These are phyloP conservation scores for Thunnus maccoyii DNA, from an alignment of 2,113 vertebrate genomes.

Conservation along the genomic window DNA sequence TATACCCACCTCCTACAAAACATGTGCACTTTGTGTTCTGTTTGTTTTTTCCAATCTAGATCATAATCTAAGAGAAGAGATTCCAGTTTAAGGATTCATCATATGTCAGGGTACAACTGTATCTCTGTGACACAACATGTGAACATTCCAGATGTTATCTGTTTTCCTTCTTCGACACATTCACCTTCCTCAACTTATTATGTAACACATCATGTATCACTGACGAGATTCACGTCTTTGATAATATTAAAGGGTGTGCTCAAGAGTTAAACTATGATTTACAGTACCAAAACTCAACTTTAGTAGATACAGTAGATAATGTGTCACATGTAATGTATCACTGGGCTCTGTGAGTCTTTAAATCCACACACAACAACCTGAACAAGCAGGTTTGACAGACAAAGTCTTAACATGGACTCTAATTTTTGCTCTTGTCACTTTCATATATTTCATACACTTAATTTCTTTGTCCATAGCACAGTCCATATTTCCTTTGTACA, in stretches of 20 bases:
- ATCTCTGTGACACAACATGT: constrained; percentile 28
- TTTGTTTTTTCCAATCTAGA: constrained; percentile 2
- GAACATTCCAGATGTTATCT: constrained; percentile 80
- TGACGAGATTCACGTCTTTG: neutral
- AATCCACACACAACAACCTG: too few relatives aligned
- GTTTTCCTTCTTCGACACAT: constrained; percentile 7
- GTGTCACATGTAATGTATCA: neutral
- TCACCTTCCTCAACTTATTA: neutral
- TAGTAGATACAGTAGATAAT: neutral
- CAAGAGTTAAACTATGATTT: neutral
- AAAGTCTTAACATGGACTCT: too few relatives aligned
- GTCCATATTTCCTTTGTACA: too few relatives aligned
- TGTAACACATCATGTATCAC: neutral
- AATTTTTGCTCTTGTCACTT: too few relatives aligned
- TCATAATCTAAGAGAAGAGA: constrained; percentile 38
- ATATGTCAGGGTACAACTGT: neutral
- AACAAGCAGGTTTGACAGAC: too few relatives aligned
- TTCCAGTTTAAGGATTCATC: constrained; percentile 48
- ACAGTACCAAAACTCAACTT: neutral
- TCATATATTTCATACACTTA: too few relatives aligned
- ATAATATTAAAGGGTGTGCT: neutral
- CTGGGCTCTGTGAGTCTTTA: too few relatives aligned
- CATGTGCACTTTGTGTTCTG: neutral
- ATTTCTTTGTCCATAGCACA: too few relatives aligned
- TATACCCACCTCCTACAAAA: neutral